These are phyloP conservation scores for Eubucco bourcierii DNA, from an alignment of 2,113 vertebrate genomes.

Conservation along the genomic window DNA sequence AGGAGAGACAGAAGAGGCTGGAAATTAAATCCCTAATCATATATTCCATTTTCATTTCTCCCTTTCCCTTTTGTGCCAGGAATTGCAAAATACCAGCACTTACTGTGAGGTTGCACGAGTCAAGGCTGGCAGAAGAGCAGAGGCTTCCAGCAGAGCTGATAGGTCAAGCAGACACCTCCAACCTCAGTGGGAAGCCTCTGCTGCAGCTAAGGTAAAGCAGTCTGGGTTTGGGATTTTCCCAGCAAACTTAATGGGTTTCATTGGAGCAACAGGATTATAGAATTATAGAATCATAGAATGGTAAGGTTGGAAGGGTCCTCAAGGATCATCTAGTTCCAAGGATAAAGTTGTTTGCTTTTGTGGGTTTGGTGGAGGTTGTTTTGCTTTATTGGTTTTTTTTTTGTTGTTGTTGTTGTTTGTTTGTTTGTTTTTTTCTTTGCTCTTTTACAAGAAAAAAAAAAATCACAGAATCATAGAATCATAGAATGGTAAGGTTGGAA, in stretches of 20 bases:
- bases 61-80: conserved; percentile 52
- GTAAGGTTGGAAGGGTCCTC: too few relatives aligned
- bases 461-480: too few relatives aligned
- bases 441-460: too few relatives aligned
- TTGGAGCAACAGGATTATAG: not conserved
- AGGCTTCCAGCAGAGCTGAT: conserved; percentile 71
- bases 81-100: conserved; percentile 73
- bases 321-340: too few relatives aligned
- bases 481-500: too few relatives aligned
- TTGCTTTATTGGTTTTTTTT: too few relatives aligned
- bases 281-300: too few relatives aligned
- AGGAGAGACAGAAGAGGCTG: not conserved
- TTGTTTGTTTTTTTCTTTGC: too few relatives aligned
- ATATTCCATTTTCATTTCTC: conserved; percentile 52
- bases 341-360: too few relatives aligned
- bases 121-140: conserved; percentile 53
- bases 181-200: conserved; percentile 67
- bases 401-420: too few relatives aligned
- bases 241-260: conserved; percentile 72
- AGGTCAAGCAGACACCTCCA: conserved; percentile 67
- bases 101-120: conserved; percentile 62
- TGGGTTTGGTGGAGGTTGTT: too few relatives aligned
- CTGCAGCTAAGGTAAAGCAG: conserved; percentile 52
- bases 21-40: conserved; percentile 44
- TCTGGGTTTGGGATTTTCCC: conserved; percentile 68